phyloP scores from a whole-genome alignment of 2,113 vertebrate genomes.

The Oryzias woworae region DNA sequence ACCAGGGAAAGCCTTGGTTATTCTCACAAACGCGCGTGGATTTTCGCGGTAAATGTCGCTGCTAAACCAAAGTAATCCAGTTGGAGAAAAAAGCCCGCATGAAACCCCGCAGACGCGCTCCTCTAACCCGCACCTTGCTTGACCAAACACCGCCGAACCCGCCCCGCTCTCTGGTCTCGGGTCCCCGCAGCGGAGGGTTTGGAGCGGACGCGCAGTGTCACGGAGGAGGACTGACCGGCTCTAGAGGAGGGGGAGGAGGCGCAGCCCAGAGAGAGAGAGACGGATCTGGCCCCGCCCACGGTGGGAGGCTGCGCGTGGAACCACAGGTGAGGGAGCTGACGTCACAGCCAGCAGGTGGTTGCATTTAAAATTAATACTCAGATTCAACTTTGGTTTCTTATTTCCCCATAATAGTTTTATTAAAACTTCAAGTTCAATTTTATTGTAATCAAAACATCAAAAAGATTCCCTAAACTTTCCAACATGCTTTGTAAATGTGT shows the following conservation, averaged over 20 bases:
- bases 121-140: constrained; percentile 1
- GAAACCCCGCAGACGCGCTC: constrained; percentile 21
- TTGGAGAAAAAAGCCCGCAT: neutral
- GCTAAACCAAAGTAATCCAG: no score
- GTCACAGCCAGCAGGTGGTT: constrained; percentile 45
- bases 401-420: no score
- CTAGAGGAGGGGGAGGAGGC: neutral
- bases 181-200: constrained; percentile 1
- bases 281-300: constrained; percentile 45
- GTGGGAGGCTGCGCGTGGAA: neutral
- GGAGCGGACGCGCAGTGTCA: neutral
- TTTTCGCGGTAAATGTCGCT: no score
- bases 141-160: constrained; percentile 19
- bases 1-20: constrained; percentile 2
- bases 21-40: neutral
- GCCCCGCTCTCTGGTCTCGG: constrained; percentile 19
- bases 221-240: constrained; percentile 16
- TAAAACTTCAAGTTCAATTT: no score
- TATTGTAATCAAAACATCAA: no score
- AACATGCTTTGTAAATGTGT: no score
- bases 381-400: no score
- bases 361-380: neutral
- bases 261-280: neutral
- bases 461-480: no score
- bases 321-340: constrained; percentile 54